Evolutionary conservation across 2,797 vertebrate genomes (phyloP).

Genomic region (Pygocentrus nattereri): DNA sequence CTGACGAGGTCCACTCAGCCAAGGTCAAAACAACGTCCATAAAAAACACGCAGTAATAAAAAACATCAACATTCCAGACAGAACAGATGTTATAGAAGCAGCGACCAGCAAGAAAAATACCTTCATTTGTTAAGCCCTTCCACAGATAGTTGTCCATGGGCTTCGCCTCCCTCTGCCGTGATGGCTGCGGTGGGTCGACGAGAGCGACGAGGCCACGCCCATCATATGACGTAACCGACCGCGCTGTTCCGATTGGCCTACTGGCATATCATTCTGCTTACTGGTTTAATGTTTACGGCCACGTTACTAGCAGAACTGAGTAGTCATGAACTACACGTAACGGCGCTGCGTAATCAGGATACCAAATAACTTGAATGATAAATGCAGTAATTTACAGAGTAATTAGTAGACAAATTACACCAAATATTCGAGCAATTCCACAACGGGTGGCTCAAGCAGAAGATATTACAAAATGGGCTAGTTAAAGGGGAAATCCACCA

Average conservation of each 20-base stretch:
- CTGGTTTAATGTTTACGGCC: too few species aligned
- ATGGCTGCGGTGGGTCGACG: conserved; percentile 7
- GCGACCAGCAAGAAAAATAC: neutral
- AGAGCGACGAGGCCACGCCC: neutral
- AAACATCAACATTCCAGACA: fast-evolving
- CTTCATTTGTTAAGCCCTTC: conserved; percentile 25
- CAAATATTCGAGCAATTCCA: too few species aligned
- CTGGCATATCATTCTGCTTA: too few species aligned
- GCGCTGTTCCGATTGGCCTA: neutral
- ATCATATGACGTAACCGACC: neutral
- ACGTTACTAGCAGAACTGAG: too few species aligned
- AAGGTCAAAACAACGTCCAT: conserved; percentile 14
- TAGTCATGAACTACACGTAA: too few species aligned
- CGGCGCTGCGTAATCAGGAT: too few species aligned
- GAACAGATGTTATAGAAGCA: fast-evolving
- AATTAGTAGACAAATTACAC: too few species aligned
- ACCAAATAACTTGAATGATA: too few species aligned
- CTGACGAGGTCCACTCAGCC: neutral
- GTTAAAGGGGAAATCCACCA: too few species aligned
- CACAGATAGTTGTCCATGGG: neutral
- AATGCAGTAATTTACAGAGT: too few species aligned
- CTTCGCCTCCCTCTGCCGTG: conserved; percentile 10
- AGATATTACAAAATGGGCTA: too few species aligned
- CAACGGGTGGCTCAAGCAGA: too few species aligned
- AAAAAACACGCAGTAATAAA: neutral